Conservation (phyloP, 2,888 invertebrate species). For the Pandemis cinnamomeana region DNA sequence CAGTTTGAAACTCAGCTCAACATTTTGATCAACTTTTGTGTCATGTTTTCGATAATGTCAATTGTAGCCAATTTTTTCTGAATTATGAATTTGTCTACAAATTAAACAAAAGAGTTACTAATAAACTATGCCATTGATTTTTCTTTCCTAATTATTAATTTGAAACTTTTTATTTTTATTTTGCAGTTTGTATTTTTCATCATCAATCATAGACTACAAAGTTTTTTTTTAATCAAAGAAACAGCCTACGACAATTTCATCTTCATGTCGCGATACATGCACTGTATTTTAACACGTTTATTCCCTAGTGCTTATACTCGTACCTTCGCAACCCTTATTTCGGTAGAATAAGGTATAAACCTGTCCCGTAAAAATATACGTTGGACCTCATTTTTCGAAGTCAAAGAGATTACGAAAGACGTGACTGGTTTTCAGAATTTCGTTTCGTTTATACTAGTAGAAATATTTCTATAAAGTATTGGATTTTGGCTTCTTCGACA, state of each 20-base stretch:
- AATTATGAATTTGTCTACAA: no score
- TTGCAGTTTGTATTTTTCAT: neutral
- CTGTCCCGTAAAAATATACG: slow-evolving; percentile 27
- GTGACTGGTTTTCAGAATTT: slow-evolving; percentile 26
- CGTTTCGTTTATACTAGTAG: neutral
- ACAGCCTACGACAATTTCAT: slow-evolving; percentile 6
- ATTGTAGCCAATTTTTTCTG: no score
- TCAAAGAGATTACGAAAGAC: slow-evolving; percentile 31
- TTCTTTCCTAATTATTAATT: neutral
- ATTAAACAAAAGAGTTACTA: no score
- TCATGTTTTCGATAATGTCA: no score
- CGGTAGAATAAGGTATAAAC: neutral
- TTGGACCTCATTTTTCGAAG: slow-evolving; percentile 29
- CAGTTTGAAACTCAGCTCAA: no score
- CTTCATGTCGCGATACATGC: neutral
- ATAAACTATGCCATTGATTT: no score
- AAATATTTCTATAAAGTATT: slow-evolving; percentile 1
- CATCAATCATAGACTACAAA: neutral
- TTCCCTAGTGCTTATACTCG: neutral
- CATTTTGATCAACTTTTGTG: no score
- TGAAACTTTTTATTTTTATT: neutral
- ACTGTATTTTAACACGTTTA: slow-evolving; percentile 16
- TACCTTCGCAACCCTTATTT: neutral
- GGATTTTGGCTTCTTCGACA: neutral
- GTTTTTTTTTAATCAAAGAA: neutral